Evolutionary conservation across 2,888 invertebrate genomes (phyloP).

Genomic region (Rhingia campestris): DNA sequence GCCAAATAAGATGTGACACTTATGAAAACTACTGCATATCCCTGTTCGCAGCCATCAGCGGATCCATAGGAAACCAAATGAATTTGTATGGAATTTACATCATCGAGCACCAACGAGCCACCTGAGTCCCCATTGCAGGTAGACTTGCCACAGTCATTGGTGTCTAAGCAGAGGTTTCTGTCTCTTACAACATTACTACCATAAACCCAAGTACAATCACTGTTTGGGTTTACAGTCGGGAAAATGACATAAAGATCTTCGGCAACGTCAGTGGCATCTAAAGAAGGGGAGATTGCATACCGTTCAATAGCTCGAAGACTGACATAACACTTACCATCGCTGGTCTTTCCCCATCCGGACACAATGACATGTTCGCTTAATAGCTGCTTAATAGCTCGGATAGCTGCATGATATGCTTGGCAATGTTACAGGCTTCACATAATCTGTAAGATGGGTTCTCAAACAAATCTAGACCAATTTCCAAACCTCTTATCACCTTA

Average conservation of each 20-base stretch:
- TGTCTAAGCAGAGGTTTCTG: slow-evolving; percentile 76
- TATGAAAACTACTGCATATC: slow-evolving; percentile 77
- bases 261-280: slow-evolving; percentile 12
- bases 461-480: slow-evolving; percentile 68
- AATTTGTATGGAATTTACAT: slow-evolving; percentile 64
- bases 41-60: slow-evolving; percentile 76
- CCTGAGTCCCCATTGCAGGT: slow-evolving; percentile 80
- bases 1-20: slow-evolving; percentile 76
- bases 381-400: slow-evolving; percentile 65
- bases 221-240: slow-evolving; percentile 19
- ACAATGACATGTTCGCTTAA: slow-evolving; percentile 64
- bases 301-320: background rate
- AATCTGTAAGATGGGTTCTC: slow-evolving; percentile 37
- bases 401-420: slow-evolving; percentile 67
- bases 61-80: slow-evolving; percentile 79
- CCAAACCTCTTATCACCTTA: slow-evolving; percentile 74
- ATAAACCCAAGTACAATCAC: slow-evolving; percentile 10
- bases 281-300: background rate
- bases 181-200: slow-evolving; percentile 37
- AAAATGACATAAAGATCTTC: slow-evolving; percentile 30
- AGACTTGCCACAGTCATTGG: slow-evolving; percentile 74
- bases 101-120: slow-evolving; percentile 74
- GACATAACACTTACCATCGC: slow-evolving; percentile 67
- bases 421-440: slow-evolving; percentile 32
- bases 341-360: slow-evolving; percentile 78